Percentiles rank a stretch among this genome's conserved stretches.
These are phyloP conservation scores for Elephantulus edwardii DNA, from an alignment of 2,113 vertebrate genomes.

Conservation along the genomic window DNA sequence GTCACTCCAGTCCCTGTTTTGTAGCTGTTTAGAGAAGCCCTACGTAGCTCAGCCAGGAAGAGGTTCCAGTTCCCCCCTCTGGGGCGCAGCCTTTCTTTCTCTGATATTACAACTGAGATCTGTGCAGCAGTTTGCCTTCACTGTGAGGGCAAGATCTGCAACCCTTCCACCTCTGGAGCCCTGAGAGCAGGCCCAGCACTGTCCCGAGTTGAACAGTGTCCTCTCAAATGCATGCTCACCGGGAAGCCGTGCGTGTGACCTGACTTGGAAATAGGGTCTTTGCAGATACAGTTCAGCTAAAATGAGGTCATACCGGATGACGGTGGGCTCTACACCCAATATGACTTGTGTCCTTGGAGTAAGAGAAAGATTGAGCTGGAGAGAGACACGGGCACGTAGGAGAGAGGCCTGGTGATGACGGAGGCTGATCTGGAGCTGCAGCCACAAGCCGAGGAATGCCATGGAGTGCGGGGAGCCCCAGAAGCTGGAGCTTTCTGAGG, in stretches of 20 bases:
- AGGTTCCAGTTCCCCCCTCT: accelerated
- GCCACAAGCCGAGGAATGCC: not conserved
- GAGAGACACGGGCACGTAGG: not conserved
- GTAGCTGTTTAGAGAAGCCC: not conserved
- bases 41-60: not conserved
- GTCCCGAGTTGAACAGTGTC: not conserved
- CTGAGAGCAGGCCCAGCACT: not conserved
- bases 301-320: not conserved
- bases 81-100: not conserved
- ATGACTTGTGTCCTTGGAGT: not conserved
- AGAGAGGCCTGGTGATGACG: not conserved
- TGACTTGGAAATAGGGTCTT: not conserved
- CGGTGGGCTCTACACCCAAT: not conserved
- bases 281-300: not conserved
- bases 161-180: not conserved
- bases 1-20: not conserved
- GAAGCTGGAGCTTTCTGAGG: not conserved
- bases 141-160: not conserved
- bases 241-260: not conserved
- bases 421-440: not conserved
- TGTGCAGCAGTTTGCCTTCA: not conserved
- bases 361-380: not conserved
- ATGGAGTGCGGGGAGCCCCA: accelerated
- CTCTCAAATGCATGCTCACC: not conserved
- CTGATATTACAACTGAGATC: accelerated